Evolutionary conservation across 2,113 vertebrate species (phyloP).

Genomic region (Petromus typicus): DNA sequence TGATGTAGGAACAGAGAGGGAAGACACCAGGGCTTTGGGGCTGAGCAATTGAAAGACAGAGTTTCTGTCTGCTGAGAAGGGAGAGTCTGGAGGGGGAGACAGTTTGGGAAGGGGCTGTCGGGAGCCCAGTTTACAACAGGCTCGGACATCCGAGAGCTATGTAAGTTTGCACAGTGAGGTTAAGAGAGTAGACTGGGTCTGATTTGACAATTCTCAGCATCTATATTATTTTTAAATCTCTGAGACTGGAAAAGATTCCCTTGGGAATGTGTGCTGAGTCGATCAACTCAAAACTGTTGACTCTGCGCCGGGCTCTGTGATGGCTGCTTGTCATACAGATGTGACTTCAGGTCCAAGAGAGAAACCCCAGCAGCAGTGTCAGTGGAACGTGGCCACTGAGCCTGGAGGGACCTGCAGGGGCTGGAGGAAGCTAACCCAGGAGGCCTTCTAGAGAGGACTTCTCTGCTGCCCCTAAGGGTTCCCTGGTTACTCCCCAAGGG

Average conservation of each 20-base stretch:
- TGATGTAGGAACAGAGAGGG: neutral
- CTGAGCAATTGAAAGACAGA: neutral
- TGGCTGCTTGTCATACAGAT: neutral
- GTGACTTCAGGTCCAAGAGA: neutral
- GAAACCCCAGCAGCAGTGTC: neutral
- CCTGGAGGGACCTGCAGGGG: neutral
- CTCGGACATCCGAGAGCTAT: neutral
- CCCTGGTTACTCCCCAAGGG: neutral
- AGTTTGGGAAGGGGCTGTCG: neutral
- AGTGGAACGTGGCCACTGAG: rapidly evolving
- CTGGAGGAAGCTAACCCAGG: neutral
- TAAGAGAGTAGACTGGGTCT: neutral
- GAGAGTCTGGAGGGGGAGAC: neutral
- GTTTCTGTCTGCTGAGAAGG: neutral
- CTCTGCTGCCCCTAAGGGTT: neutral
- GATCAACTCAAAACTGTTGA: neutral
- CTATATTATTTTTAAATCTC: conserved; percentile 27
- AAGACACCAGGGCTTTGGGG: neutral
- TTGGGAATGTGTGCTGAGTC: conserved; percentile 10
- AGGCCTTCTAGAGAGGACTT: neutral
- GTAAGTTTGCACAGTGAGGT: neutral
- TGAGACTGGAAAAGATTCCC: neutral
- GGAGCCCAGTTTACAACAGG: neutral
- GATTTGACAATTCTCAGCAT: neutral
- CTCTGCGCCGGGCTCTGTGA: neutral